Conservation (phyloP, 2,888 invertebrate species). For the Meta bourneti region DNA sequence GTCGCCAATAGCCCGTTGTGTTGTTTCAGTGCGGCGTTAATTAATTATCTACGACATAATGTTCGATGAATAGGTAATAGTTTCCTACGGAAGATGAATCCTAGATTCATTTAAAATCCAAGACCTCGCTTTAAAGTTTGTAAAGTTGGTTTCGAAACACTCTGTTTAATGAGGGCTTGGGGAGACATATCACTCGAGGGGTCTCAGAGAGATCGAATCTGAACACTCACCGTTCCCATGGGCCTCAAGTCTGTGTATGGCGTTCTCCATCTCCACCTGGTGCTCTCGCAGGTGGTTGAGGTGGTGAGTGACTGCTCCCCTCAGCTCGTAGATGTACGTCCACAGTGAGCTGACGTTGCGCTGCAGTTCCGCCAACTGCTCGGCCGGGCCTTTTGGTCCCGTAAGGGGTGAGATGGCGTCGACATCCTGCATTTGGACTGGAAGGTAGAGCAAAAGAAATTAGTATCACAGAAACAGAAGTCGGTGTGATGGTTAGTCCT, state of each 20-base stretch:
- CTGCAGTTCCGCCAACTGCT: slow-evolving; percentile 42
- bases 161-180: too few relatives aligned
- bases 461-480: background rate
- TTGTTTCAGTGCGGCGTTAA: too few relatives aligned
- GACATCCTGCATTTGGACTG: slow-evolving; percentile 64
- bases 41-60: too few relatives aligned
- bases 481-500: too few relatives aligned
- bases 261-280: slow-evolving; percentile 56
- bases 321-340: slow-evolving; percentile 48
- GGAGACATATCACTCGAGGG: too few relatives aligned
- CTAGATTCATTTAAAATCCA: too few relatives aligned
- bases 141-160: too few relatives aligned
- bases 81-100: too few relatives aligned
- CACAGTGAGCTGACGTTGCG: slow-evolving; percentile 52
- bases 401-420: background rate
- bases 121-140: too few relatives aligned
- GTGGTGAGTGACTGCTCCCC: slow-evolving; percentile 28
- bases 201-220: too few relatives aligned
- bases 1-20: too few relatives aligned
- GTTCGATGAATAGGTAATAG: too few relatives aligned
- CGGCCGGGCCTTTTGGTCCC: background rate
- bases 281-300: slow-evolving; percentile 65
- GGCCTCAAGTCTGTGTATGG: slow-evolving; percentile 39
- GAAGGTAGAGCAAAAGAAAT: background rate
- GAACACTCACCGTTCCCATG: slow-evolving; percentile 15